phyloP scores from a whole-genome alignment of 2,113 vertebrate genomes.

The Albula glossodonta region DNA sequence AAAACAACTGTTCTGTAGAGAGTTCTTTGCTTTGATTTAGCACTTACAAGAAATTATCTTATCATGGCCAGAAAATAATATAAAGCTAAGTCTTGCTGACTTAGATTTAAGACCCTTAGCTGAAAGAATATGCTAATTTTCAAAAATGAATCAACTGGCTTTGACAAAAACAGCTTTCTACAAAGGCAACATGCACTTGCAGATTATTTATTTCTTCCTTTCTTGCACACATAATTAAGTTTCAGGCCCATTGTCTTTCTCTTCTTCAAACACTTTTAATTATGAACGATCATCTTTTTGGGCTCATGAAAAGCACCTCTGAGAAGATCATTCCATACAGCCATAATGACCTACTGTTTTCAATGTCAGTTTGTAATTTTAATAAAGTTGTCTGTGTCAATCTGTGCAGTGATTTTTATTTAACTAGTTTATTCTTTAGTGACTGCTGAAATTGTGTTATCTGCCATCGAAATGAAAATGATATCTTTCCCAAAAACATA shows the following conservation, averaged over 20 bases:
- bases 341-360: neutral
- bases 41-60: neutral
- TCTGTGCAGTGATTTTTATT: too few species aligned
- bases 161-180: neutral
- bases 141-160: neutral
- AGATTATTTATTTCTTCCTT: neutral
- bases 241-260: neutral
- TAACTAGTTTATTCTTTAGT: too few species aligned
- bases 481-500: too few species aligned
- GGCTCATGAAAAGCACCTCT: neutral
- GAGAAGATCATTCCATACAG: neutral
- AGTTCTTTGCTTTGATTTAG: neutral
- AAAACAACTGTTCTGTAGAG: neutral
- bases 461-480: too few species aligned
- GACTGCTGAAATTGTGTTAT: too few species aligned
- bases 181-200: neutral
- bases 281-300: neutral
- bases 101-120: neutral
- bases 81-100: neutral
- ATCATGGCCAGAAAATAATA: neutral
- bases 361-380: too few species aligned
- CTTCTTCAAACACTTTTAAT: neutral
- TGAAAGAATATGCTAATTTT: constrained; percentile 7
- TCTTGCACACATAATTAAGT: neutral
- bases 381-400: too few species aligned